phyloP scores from a whole-genome alignment of 1,140 invertebrate species.

The Aethina tumida region DNA sequence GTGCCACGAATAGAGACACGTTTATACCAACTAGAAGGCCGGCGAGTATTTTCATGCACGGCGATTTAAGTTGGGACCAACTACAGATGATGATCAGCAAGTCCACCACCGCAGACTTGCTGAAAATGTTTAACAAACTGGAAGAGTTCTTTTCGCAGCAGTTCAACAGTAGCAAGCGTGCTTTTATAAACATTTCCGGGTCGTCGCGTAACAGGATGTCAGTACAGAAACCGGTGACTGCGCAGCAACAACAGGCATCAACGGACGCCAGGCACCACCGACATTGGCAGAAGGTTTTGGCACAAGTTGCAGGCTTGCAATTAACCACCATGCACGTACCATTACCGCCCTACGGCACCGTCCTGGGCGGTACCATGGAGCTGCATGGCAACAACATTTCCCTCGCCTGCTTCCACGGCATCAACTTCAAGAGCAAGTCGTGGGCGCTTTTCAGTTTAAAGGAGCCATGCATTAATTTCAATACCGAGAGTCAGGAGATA shows the following conservation, averaged over 20 bases:
- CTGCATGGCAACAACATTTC: slow-evolving; percentile 86
- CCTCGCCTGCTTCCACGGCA: slow-evolving; percentile 93
- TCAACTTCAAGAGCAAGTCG: slow-evolving; percentile 93
- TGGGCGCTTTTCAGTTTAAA: slow-evolving; percentile 94
- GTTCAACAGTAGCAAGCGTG: slow-evolving; percentile 85
- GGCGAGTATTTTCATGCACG: slow-evolving; percentile 87
- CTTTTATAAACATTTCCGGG: slow-evolving; percentile 51
- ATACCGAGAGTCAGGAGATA: slow-evolving; percentile 86
- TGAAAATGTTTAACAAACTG: slow-evolving; percentile 93
- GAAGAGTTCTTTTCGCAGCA: slow-evolving; percentile 96
- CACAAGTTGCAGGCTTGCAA: slow-evolving; percentile 60
- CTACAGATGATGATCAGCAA: slow-evolving; percentile 92
- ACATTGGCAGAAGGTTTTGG: slow-evolving; percentile 81
- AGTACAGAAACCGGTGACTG: neutral
- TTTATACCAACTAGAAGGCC: slow-evolving; percentile 56
- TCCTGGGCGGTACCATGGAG: slow-evolving; percentile 89
- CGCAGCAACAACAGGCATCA: slow-evolving; percentile 9
- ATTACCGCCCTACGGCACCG: slow-evolving; percentile 60
- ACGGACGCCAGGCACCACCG: slow-evolving; percentile 72
- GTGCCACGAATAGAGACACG: slow-evolving; percentile 32
- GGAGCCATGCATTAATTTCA: slow-evolving; percentile 90
- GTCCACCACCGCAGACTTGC: slow-evolving; percentile 89
- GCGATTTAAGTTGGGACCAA: slow-evolving; percentile 89
- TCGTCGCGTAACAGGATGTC: slow-evolving; percentile 5
- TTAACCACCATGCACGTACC: slow-evolving; percentile 59